These are phyloP conservation scores for Tinea trinotella DNA, from an alignment of 2,888 invertebrate species.

Conservation along the genomic window DNA sequence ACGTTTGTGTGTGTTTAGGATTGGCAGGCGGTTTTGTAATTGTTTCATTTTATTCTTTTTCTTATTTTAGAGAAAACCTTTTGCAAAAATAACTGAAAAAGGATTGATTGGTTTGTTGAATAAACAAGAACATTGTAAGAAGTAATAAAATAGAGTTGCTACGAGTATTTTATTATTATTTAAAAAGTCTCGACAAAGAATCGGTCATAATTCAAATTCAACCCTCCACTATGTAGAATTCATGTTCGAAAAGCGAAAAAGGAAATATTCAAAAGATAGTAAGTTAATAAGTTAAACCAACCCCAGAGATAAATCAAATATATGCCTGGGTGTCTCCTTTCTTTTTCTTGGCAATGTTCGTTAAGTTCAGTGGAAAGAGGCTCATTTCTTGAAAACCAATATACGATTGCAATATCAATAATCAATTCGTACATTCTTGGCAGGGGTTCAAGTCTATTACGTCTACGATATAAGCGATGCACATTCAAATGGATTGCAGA, in stretches of 20 bases:
- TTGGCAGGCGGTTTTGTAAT: constrained; percentile 2
- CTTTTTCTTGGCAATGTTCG: constrained; percentile 23
- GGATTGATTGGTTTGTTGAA: constrained; percentile 10
- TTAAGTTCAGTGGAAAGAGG: constrained; percentile 23
- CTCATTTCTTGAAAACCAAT: constrained; percentile 54
- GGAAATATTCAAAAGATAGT: constrained; percentile 14
- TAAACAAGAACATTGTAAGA: neutral
- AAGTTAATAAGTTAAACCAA: constrained; percentile 19
- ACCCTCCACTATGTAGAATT: constrained; percentile 11
- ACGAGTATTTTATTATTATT: neutral
- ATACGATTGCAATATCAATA: constrained; percentile 67
- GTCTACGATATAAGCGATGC: constrained; percentile 32
- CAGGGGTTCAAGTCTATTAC: constrained; percentile 66
- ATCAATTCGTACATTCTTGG: constrained; percentile 71
- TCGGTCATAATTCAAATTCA: neutral
- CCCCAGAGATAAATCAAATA: constrained; percentile 23
- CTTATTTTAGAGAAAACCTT: constrained; percentile 15
- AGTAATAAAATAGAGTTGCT: neutral
- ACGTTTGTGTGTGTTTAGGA: constrained; percentile 18
- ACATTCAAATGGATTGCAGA: constrained; percentile 52
- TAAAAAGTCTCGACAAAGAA: neutral
- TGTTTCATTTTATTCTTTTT: constrained; percentile 14
- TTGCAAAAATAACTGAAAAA: neutral
- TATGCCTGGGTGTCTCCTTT: constrained; percentile 20
- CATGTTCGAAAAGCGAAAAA: constrained; percentile 1